These are phyloP conservation scores for Diachasmimorpha longicaudata DNA, from an alignment of 1,140 invertebrate species.

Conservation along the genomic window DNA sequence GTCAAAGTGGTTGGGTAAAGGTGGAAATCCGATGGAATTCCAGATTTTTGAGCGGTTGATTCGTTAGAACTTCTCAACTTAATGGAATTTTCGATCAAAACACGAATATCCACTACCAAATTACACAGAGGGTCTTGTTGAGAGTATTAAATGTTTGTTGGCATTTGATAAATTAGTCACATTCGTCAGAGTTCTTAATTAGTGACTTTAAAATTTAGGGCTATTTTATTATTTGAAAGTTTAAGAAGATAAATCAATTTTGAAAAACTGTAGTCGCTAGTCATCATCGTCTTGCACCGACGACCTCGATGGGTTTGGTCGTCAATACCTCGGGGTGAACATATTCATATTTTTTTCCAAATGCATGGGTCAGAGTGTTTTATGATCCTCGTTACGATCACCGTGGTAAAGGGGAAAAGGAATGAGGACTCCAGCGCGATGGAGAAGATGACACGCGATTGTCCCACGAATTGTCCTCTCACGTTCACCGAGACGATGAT, in stretches of 20 bases:
- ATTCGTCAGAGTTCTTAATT: too few species aligned
- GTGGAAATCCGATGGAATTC: not conserved
- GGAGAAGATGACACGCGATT: slow-evolving; percentile 33
- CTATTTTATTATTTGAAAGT: too few species aligned
- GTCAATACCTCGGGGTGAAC: not conserved
- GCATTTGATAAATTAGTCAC: too few species aligned
- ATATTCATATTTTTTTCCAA: not conserved
- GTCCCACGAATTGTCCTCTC: slow-evolving; percentile 19
- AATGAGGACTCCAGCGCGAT: slow-evolving; percentile 8
- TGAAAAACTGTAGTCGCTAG: too few species aligned
- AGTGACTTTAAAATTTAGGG: too few species aligned
- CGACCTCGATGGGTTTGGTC: slow-evolving; percentile 10
- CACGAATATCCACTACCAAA: too few species aligned
- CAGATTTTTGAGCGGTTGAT: not conserved
- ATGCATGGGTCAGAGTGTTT: not conserved
- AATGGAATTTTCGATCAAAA: too few species aligned
- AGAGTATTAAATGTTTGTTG: too few species aligned
- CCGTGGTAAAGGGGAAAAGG: slow-evolving; percentile 1
- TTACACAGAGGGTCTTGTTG: too few species aligned
- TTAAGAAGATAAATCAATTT: too few species aligned
- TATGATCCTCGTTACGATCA: not conserved
- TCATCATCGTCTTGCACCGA: not conserved
- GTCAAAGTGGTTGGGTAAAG: too few species aligned
- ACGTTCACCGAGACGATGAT: slow-evolving; percentile 5
- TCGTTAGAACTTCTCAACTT: too few species aligned